Conservation (phyloP, 1,140 invertebrate genomes). For the Goniozus legneri region DNA sequence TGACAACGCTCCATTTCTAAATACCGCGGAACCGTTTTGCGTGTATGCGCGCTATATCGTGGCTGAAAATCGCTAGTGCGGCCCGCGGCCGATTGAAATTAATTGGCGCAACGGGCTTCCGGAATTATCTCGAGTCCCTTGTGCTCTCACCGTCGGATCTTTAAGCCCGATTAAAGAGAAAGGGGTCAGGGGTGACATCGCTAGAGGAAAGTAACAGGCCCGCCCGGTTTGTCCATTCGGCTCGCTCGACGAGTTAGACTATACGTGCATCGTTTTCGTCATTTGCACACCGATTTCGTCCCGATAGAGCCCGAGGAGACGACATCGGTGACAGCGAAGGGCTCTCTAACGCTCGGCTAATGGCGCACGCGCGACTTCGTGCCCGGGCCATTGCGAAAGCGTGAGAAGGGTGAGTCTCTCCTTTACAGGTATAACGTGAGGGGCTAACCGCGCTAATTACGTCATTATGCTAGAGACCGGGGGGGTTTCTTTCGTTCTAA, state of each 20-base stretch:
- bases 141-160: not conserved
- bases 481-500: slow-evolving; percentile 35
- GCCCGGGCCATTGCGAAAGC: slow-evolving; percentile 29
- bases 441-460: slow-evolving; percentile 41
- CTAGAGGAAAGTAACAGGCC: too few relatives aligned
- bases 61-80: not conserved
- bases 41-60: not conserved
- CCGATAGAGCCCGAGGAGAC: too few relatives aligned
- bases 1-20: slow-evolving; percentile 32
- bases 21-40: too few relatives aligned
- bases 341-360: slow-evolving; percentile 19
- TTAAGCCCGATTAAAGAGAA: not conserved
- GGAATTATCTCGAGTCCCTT: not conserved
- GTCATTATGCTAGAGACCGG: slow-evolving; percentile 42
- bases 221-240: too few relatives aligned
- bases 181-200: slow-evolving; percentile 26
- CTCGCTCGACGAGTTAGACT: too few relatives aligned
- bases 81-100: not conserved
- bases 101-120: not conserved
- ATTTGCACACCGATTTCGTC: too few relatives aligned
- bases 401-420: slow-evolving; percentile 31
- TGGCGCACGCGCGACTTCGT: slow-evolving; percentile 29
- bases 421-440: slow-evolving; percentile 22
- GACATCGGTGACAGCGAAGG: too few relatives aligned
- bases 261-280: too few relatives aligned